Base-by-base conservation (phyloP, 2,888 invertebrate genomes). In the Drosophila picticornis region DNA sequence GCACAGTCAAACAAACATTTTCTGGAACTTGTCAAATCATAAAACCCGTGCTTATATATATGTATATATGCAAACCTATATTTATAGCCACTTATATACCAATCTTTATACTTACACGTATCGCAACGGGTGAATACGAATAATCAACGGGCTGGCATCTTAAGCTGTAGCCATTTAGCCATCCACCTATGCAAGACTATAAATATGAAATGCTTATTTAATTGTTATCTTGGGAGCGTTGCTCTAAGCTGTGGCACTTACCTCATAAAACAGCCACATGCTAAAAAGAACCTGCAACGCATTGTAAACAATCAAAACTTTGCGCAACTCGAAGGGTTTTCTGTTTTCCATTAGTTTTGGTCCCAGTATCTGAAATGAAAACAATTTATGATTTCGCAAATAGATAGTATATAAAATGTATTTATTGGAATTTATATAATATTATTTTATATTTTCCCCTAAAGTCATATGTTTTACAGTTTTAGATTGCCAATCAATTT, bases 311-410 rank as follows among this genome's bases (percentile, higher is more conserved):
- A 98, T 95, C 86, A 98, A 94, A 34, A 96, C 93, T 82, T 94
- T 94, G 78, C 96, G 95, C 58, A 98, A 94, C 85, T 97, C 95
- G 84, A 96, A 96, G 0, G 98, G 97, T 94, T 97, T 96, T 91
- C 97, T 95, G 93, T 97, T 96, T 91, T 96, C 96, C 98, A 98
- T 98, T 34, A 97, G 91, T 89, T 95, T 95, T 40, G 98, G 98
- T 3, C 98, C 97, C 72, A 96, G 88, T 66, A 96, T 94, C 95
- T 95, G 92, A 9, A 38, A 27, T 31, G 16, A 48, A 1, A n/a
- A 16, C 7, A 2, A 19, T 56, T 40, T 19, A 40, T 40, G 29
- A 43, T 13, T 57, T 31, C 0, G 13, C 7, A 29, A 29, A 22
- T 22, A 50, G 4, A 2, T 50, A 5, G 29, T n/a, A 31, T 11